These are phyloP conservation scores for Galeopsomyia nigrocyanea DNA, from an alignment of 2,888 invertebrate species.

Conservation along the genomic window DNA sequence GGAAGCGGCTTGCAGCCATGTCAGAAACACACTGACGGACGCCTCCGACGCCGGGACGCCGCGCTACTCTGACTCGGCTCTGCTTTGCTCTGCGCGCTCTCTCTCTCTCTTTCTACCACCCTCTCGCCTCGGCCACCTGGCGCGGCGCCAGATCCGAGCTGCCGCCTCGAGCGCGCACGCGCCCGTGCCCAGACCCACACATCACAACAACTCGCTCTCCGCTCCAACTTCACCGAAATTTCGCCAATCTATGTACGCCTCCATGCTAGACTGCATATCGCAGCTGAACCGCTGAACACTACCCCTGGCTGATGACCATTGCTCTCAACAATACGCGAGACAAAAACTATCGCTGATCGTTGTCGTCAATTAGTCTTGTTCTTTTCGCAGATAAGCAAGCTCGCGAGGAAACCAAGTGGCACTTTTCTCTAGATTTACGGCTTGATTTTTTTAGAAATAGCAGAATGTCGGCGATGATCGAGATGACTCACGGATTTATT, in stretches of 20 bases:
- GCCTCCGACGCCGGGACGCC: conserved; percentile 68
- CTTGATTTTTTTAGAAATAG: conserved; percentile 31
- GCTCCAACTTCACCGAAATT: too few relatives aligned
- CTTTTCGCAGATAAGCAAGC: conserved; percentile 12
- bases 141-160: conserved; percentile 57
- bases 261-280: too few relatives aligned
- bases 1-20: conserved; percentile 67
- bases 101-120: conserved; percentile 64
- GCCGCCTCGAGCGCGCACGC: conserved; percentile 31
- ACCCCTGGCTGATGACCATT: too few relatives aligned
- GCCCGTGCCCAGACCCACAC: conserved; percentile 26
- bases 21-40: conserved; percentile 68
- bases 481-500: too few relatives aligned
- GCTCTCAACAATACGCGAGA: too few relatives aligned
- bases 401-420: conserved; percentile 7
- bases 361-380: too few relatives aligned
- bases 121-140: conserved; percentile 60
- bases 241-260: too few relatives aligned
- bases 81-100: too few relatives aligned
- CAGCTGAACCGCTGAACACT: too few relatives aligned
- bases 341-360: too few relatives aligned
- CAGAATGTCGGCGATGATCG: not conserved
- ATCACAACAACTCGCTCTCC: conserved; percentile 36
- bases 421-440: conserved; percentile 26
- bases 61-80: too few relatives aligned